Evolutionary conservation across 2,888 invertebrate genomes (phyloP), one percentile per base, ranked within the genome.

Genomic region (Chloroclysta siterata): DNA sequence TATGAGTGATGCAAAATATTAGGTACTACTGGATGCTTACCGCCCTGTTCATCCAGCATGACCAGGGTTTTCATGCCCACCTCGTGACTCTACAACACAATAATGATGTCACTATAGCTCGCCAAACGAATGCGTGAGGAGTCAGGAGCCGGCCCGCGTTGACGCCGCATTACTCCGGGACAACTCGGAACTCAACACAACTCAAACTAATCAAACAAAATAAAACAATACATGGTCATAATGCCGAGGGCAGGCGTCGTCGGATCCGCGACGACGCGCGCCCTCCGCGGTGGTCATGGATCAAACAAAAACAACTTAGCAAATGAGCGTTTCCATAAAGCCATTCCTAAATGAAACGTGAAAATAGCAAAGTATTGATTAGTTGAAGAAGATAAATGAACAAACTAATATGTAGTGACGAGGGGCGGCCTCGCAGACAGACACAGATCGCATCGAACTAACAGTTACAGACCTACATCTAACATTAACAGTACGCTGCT

Each of bases 31-130:
- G 93, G 94, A 95, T 95, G 95, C 98, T 98, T 97, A 99, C 98
- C 98, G 97, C 99, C 99, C 97, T 99, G 99, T 95, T 99, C 99
- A 96, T 99, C 99, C 96, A 99, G 96, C 97, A 98, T 98, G 94
- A 99, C 99, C 95, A 99, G 97, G 94, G 98, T 97, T 95, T 98
- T 97, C 96, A 99, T 99, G 94, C 99, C 99, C 94, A 98, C 99
- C 95, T 99, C 99, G 96, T 99, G 98, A 95, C 98, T 98, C 99
- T 99, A 97, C 95, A 97, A 96, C 93, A 93, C 93, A 93, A 93
- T 88, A 93, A 93, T 93, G 93, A 93, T 89, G 93, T 93, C 92
- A 93, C 93, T 93, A 93, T 92, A 92, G 90, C 90, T 90, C 90
- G 92, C 89, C 90, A 89, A 87, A 87, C 84, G 84, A 83, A 86